These are phyloP conservation scores for Lysandra bellargus DNA, from an alignment of 2,888 invertebrate genomes.

Conservation along the genomic window DNA sequence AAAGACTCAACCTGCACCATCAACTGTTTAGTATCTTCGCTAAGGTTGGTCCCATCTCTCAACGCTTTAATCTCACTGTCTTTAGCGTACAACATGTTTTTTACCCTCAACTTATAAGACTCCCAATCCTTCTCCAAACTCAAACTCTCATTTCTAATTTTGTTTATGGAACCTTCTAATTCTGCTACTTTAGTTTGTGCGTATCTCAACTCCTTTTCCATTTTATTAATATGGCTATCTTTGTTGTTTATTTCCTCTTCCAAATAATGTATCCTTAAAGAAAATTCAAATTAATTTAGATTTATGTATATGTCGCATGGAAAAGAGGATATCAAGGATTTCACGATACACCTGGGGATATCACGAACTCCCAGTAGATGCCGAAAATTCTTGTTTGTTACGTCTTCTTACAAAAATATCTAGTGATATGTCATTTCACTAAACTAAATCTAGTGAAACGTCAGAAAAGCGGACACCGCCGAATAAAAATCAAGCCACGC, in stretches of 20 bases:
- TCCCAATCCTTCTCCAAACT: constrained; percentile 71
- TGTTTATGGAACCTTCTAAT: constrained; percentile 56
- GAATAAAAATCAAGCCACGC: no score
- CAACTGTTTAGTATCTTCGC: constrained; percentile 60
- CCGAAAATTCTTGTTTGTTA: no score
- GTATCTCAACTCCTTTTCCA: constrained; percentile 64
- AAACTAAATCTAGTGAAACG: no score
- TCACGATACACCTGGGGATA: no score
- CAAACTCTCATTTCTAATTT: constrained; percentile 57
- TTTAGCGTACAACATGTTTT: constrained; percentile 65
- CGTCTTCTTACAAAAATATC: no score
- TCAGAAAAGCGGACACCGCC: no score
- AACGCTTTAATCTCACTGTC: constrained; percentile 64
- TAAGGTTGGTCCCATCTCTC: constrained; percentile 55
- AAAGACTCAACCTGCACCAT: constrained; percentile 60
- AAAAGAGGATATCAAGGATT: no score
- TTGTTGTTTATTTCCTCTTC: constrained; percentile 49
- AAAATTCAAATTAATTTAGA: neutral
- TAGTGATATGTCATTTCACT: no score
- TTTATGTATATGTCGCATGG: neutral
- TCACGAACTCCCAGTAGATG: no score
- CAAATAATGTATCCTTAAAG: constrained; percentile 52
- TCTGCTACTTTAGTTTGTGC: constrained; percentile 59
- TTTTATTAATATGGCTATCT: constrained; percentile 49
- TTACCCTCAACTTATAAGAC: constrained; percentile 68